Evolutionary conservation across 1,140 invertebrate species (phyloP), one percentile per base, ranked within the genome.

Genomic region (Eupeodes corollae): DNA sequence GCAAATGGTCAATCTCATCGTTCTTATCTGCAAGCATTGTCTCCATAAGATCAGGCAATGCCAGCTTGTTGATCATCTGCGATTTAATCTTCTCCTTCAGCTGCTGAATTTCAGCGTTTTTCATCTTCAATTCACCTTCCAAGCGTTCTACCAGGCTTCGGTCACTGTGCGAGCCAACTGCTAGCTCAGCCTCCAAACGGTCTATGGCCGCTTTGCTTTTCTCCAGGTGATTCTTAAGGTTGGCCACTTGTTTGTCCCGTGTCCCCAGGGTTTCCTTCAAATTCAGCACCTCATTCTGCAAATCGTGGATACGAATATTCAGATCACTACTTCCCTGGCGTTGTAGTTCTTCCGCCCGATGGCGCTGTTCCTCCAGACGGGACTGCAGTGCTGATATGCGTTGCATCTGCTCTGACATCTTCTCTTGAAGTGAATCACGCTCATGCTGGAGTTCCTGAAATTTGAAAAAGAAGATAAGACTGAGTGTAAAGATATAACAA

Each of bases 371-470:
- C 61, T 89, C 85, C 31, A 91, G 69, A 14, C 86, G 76, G 46
- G 83, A 82, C 50, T 85, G 80, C 52, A 91, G 73, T 1, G 80
- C 76, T 37, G 86, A 86, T 46, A 90, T 83, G 57, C 84, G 78
- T 46, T 85, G 77, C 46, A 88, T 73, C 61, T 88, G 84, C 58
- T 89, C 83, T 19, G 84, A 83, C 51, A 86, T 78, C 37, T 82
- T 81, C 51, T 83, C 76, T 60, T 90, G 86, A 39, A 91, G 69
- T 26, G 83, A 78, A 54, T 88, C 84, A 16, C 84, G 79, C 56
- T 91, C 86, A 35, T 80, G 79, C 52, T 81, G 77, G 34, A 88
- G 69, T 67, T 90, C 86, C 84, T 88, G 59, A 14, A 59, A 56
- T 53, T 52, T 52, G 51, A 50, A 50, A 33, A 41, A 46, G 35